phyloP scores from a whole-genome alignment of 1,140 invertebrate species.

The Olivierus martensii region DNA sequence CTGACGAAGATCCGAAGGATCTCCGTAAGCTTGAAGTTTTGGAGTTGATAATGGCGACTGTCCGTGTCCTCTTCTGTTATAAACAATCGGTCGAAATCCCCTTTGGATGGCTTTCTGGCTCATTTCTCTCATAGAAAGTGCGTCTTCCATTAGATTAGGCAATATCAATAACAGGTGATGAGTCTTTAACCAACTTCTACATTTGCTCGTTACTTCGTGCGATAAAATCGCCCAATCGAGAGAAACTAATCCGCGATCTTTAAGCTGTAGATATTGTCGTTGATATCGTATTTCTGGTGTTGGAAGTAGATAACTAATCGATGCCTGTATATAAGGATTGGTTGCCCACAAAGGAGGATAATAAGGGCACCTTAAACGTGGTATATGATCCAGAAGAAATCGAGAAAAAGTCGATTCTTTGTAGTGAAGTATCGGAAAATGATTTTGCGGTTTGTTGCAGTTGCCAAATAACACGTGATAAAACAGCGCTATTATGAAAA shows the following conservation, averaged over 20 bases:
- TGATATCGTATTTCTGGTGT: conserved; percentile 10
- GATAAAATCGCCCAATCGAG: conserved; percentile 24
- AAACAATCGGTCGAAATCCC: conserved; percentile 25
- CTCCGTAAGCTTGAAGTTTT: conserved; percentile 23
- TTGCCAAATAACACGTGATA: too few species aligned
- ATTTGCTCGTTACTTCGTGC: not conserved
- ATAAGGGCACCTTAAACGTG: conserved; percentile 19
- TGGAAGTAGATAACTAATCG: not conserved
- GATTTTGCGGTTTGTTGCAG: too few species aligned
- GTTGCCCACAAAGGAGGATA: conserved; percentile 5
- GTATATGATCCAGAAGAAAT: conserved; percentile 23
- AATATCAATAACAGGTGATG: conserved; percentile 6
- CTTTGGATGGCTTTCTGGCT: conserved; percentile 18
- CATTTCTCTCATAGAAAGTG: conserved; percentile 14
- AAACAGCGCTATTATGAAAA: too few species aligned
- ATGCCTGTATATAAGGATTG: too few species aligned
- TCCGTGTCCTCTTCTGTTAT: conserved; percentile 26
- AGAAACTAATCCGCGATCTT: conserved; percentile 25
- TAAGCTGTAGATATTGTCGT: conserved; percentile 25
- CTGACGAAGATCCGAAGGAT: conserved; percentile 24
- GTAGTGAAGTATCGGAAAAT: conserved; percentile 17
- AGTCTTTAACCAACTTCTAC: too few species aligned
- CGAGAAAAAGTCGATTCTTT: conserved; percentile 24
- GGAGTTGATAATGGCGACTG: conserved; percentile 23
- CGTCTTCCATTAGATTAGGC: conserved; percentile 22